Conservation (phyloP, 1,140 invertebrate genomes). For the Drosophila arizonae region DNA sequence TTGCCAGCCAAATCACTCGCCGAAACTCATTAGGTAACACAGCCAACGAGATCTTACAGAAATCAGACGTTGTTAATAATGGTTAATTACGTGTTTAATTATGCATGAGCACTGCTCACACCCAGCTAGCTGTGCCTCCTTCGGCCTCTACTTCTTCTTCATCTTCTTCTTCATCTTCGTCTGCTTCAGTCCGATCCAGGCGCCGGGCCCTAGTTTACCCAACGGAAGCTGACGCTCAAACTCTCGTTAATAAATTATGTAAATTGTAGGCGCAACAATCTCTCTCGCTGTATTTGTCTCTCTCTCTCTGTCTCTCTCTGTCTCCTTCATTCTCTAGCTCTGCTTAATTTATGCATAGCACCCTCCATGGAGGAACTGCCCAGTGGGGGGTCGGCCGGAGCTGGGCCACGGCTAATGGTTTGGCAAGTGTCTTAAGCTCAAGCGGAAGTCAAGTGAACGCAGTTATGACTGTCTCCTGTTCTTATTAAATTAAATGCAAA, state of each 20-base stretch:
- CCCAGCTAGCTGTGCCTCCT: neutral
- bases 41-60: constrained; percentile 50
- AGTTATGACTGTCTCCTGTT: constrained; percentile 52
- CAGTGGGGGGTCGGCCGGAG: neutral
- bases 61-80: constrained; percentile 81
- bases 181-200: neutral
- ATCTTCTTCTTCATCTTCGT: constrained; percentile 18
- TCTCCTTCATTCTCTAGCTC: neutral
- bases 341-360: constrained; percentile 62
- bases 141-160: neutral
- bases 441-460: constrained; percentile 63
- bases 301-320: neutral
- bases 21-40: constrained; percentile 71
- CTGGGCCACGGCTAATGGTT: constrained; percentile 17
- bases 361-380: neutral
- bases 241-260: constrained; percentile 80
- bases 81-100: constrained; percentile 81
- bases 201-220: constrained; percentile 24
- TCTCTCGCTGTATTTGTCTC: constrained; percentile 5
- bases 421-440: constrained; percentile 65
- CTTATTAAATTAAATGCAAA: constrained; percentile 69
- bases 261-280: constrained; percentile 76
- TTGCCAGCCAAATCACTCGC: constrained; percentile 47
- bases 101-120: constrained; percentile 67
- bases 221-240: constrained; percentile 77